These are phyloP conservation scores for Ormyrus pomaceus DNA, from an alignment of 2,888 invertebrate species.

Conservation along the genomic window DNA sequence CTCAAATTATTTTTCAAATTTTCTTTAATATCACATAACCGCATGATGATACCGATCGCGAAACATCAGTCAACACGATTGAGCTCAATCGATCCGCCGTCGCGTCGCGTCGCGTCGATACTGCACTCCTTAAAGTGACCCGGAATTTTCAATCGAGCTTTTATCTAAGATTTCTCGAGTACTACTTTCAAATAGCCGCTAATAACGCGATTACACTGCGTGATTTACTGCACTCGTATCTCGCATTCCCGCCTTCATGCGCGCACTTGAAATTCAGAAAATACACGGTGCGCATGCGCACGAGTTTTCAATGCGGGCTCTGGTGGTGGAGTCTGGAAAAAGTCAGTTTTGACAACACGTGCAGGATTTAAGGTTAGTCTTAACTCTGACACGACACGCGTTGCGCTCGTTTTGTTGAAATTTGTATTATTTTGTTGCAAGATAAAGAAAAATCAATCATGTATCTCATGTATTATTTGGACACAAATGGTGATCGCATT, in stretches of 20 bases:
- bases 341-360: background rate
- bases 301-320: background rate
- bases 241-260: no score
- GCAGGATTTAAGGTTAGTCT: background rate
- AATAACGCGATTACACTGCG: slow-evolving; percentile 21
- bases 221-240: slow-evolving; percentile 21
- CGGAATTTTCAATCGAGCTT: slow-evolving; percentile 9
- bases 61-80: no score
- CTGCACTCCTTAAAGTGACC: background rate
- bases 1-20: no score
- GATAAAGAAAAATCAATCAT: slow-evolving; percentile 72
- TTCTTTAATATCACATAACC: no score
- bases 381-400: background rate
- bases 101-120: background rate
- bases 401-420: slow-evolving; percentile 35
- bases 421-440: slow-evolving; percentile 4
- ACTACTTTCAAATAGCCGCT: slow-evolving; percentile 34
- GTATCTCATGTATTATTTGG: slow-evolving; percentile 87
- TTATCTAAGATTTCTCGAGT: slow-evolving; percentile 25
- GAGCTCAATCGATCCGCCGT: no score
- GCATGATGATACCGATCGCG: no score
- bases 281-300: background rate
- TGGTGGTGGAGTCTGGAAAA: background rate
- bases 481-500: slow-evolving; percentile 87
- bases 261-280: slow-evolving; percentile 35